A percentile compares a stretch with the other conserved stretches of the same genome.
These are phyloP conservation scores for Trinorchestia longiramus DNA, from an alignment of 1,140 invertebrate species.

Conservation along the genomic window DNA sequence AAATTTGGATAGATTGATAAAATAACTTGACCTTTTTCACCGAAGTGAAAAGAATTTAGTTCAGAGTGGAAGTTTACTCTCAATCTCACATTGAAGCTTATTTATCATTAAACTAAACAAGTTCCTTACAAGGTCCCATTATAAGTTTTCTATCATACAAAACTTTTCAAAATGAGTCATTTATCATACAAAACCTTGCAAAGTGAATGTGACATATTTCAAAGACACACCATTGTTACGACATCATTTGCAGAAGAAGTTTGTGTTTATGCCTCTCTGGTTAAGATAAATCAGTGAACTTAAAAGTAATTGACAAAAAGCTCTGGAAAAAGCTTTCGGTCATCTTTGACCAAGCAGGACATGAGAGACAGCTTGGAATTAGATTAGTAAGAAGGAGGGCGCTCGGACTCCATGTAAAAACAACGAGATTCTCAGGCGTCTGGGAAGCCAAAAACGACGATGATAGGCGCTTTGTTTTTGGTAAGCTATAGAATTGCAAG, in stretches of 20 bases:
- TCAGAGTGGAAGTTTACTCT: background rate
- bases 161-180: background rate
- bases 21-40: background rate
- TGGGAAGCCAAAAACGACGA: background rate
- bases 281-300: background rate
- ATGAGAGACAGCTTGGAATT: background rate
- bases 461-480: background rate
- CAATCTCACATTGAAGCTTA: background rate
- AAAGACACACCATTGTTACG: background rate
- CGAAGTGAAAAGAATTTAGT: background rate
- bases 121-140: background rate
- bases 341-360: background rate
- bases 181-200: background rate
- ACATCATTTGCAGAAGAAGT: background rate
- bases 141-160: background rate
- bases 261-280: background rate
- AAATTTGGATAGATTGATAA: background rate
- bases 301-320: background rate
- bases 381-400: background rate
- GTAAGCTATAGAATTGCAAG: background rate
- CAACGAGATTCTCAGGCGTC: background rate
- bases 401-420: background rate
- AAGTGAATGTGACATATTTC: background rate
- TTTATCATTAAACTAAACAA: background rate
- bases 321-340: background rate